These are phyloP conservation scores for Scaptomyza montana DNA, from an alignment of 1,140 invertebrate species.

Conservation along the genomic window DNA sequence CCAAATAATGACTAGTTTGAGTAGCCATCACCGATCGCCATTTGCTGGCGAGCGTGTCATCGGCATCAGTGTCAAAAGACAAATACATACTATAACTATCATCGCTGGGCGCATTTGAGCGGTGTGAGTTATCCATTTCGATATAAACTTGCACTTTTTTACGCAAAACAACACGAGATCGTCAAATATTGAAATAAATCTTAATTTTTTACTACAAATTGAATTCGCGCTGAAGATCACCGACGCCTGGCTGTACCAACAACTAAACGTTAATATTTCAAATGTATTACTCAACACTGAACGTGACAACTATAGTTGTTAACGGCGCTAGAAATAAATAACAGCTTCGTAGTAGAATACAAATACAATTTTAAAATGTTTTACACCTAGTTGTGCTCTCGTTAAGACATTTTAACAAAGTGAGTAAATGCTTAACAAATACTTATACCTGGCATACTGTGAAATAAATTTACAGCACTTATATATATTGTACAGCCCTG, in stretches of 20 bases:
- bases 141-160: conserved; percentile 6
- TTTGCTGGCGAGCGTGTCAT: conserved; percentile 64
- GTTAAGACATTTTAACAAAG: not conserved
- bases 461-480: not conserved
- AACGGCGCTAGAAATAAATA: conserved; percentile 29
- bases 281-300: conserved; percentile 69
- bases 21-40: conserved; percentile 57
- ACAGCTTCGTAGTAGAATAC: not conserved
- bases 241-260: conserved; percentile 64
- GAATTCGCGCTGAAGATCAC: conserved; percentile 24
- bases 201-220: conserved; percentile 14
- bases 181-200: not conserved
- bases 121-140: conserved; percentile 62
- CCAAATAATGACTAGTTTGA: conserved; percentile 56
- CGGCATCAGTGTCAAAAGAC: conserved; percentile 61
- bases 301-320: conserved; percentile 16
- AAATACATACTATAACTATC: conserved; percentile 74
- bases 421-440: not conserved
- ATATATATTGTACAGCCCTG: conserved; percentile 4
- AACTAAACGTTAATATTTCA: conserved; percentile 72
- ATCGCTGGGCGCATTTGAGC: conserved; percentile 49
- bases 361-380: not conserved
- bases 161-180: not conserved
- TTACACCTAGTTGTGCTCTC: not conserved
- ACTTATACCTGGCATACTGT: conserved; percentile 3